A percentile compares a stretch with the other conserved stretches of the same genome.
Conservation (phyloP, 2,888 invertebrate genomes). For the Ferdinandea cuprea region DNA sequence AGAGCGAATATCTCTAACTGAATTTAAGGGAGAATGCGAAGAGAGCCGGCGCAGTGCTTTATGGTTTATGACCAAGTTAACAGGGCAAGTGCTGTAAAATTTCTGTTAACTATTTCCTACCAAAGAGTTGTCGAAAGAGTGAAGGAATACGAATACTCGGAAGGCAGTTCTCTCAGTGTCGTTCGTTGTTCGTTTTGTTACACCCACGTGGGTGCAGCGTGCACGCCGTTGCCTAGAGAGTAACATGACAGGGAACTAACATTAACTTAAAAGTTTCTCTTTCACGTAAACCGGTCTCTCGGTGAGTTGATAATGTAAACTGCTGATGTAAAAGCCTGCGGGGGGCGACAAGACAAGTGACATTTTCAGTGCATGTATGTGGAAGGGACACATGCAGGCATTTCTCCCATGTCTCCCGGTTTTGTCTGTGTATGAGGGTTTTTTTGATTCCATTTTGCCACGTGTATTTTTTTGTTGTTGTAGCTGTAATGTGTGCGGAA, state of each 20-base stretch:
- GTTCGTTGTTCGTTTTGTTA: not conserved
- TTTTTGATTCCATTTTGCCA: slow-evolving; percentile 44
- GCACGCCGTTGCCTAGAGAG: too few relatives aligned
- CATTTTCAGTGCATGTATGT: slow-evolving; percentile 7
- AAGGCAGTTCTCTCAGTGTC: slow-evolving; percentile 31
- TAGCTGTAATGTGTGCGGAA: slow-evolving; percentile 36
- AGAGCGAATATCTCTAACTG: slow-evolving; percentile 17
- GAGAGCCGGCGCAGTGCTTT: slow-evolving; percentile 43
- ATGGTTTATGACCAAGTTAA: slow-evolving; percentile 56
- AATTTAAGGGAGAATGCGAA: slow-evolving; percentile 56
- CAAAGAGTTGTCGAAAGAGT: slow-evolving; percentile 5
- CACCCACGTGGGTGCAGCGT: slow-evolving; percentile 50
- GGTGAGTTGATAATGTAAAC: slow-evolving; percentile 42
- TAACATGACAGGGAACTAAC: slow-evolving; percentile 50
- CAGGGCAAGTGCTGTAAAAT: slow-evolving; percentile 56
- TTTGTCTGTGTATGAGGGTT: slow-evolving; percentile 8
- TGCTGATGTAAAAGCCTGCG: slow-evolving; percentile 39
- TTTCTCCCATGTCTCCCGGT: slow-evolving; percentile 19
- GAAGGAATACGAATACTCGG: slow-evolving; percentile 1
- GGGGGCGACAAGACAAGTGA: not conserved
- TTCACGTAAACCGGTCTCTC: slow-evolving; percentile 15
- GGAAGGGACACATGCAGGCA: slow-evolving; percentile 17
- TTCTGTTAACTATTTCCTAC: slow-evolving; percentile 62
- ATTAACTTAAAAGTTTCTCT: slow-evolving; percentile 65
- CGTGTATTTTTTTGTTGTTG: slow-evolving; percentile 69